Conservation (phyloP, 2,113 vertebrate genomes). For the Conger conger region DNA sequence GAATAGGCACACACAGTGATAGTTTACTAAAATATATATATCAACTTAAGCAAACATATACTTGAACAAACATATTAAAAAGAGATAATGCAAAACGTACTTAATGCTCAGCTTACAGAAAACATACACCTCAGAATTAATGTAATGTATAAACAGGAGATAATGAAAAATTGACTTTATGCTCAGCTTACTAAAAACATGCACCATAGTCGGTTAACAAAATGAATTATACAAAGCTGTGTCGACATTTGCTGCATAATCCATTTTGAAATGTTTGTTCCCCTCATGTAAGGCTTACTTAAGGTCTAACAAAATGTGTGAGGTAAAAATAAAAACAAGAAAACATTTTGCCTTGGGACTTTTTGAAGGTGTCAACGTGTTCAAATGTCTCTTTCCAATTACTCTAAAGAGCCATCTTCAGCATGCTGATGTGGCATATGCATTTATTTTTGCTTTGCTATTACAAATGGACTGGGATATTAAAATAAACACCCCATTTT, state of each 20-base stretch:
- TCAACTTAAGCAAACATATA: no score
- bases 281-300: background rate
- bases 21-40: no score
- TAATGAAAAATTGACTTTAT: no score
- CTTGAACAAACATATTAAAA: no score
- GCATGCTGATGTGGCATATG: conserved; percentile 55
- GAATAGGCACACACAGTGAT: no score
- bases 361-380: conserved; percentile 22
- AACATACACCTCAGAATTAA: no score
- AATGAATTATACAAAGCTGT: background rate
- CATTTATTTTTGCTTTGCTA: conserved; percentile 23
- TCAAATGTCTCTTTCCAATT: conserved; percentile 34
- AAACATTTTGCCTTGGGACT: background rate
- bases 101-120: no score
- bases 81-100: no score
- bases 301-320: background rate
- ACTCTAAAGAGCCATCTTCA: conserved; percentile 46
- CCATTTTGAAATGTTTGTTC: background rate
- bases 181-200: no score
- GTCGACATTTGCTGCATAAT: background rate
- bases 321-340: background rate
- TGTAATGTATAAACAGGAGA: no score
- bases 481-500: conserved; percentile 55
- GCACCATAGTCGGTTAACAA: background rate
- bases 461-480: conserved; percentile 57